Evolutionary conservation across 1,140 invertebrate genomes (phyloP), one percentile per base, ranked within the genome.

Genomic region (Spodoptera litura): DNA sequence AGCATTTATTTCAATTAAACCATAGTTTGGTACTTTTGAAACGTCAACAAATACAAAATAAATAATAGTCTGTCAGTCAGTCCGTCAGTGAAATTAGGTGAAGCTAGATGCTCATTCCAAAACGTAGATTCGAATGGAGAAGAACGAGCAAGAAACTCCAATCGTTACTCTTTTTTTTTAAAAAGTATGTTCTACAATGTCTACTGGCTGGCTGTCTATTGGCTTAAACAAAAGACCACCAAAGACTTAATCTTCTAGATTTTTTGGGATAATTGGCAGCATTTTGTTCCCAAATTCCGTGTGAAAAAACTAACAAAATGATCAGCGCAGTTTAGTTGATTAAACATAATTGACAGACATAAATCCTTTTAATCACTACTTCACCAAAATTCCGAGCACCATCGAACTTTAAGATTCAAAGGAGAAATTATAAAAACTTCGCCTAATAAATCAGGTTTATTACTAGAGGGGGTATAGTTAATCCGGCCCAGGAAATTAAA

Each of bases 401-500:
- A 55, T 55, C 52, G 59, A 74, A 74, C 38, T 61, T 78, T 25
- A 59, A 73, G 15, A 58, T 59, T 70, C 31, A 68, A 12, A 35
- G 44, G 55, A 78, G 53, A 78, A 78, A 58, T 62, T 70, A 71
- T 61, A 53, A 58, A 89, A 88, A 89, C 79, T 88, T 88, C 66
- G 72, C 62, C 75, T 76, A 85, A 87, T 94, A 90, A 94, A 93
- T 93, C 87, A 91, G 87, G 88, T 91, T 93, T 93, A 92, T 91
- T 89, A 83, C 87, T 86, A 80, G 81, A 85, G 87, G 88, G 89
- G 85, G 80, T 83, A 81, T 87, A 86, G 87, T 90, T 92, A 94
- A 94, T 93, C 90, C 87, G 85, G 83, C 74, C 64, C 89, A 93
- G 93, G 93, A 94, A 94, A 93, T 94, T 94, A 94, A 94, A 93